These are phyloP conservation scores for Drymodes brunneopygia DNA, from an alignment of 2,113 vertebrate species.

Conservation along the genomic window DNA sequence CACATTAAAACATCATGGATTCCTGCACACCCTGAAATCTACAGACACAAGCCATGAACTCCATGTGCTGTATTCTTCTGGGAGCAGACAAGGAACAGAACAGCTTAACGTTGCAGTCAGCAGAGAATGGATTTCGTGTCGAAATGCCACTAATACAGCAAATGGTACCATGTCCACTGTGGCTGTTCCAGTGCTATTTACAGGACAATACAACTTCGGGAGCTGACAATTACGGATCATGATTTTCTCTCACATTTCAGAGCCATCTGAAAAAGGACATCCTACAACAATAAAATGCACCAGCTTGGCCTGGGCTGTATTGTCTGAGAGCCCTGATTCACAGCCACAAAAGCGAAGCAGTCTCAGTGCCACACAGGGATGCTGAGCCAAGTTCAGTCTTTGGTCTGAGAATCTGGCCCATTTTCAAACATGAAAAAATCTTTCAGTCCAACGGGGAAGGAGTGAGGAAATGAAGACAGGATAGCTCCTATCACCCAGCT, in stretches of 20 bases:
- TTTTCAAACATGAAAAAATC: slow-evolving; percentile 43
- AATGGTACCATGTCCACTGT: neutral
- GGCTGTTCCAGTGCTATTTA: neutral
- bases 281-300: neutral
- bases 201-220: neutral
- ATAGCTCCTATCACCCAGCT: slow-evolving; percentile 32
- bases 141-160: neutral
- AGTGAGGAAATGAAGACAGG: slow-evolving; percentile 53
- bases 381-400: slow-evolving; percentile 48
- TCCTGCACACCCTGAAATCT: neutral
- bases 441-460: neutral
- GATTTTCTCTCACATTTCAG: neutral
- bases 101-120: neutral
- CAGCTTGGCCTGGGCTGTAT: neutral
- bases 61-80: neutral
- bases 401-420: slow-evolving; percentile 31
- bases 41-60: neutral
- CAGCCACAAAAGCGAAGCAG: slow-evolving; percentile 21
- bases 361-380: slow-evolving; percentile 30
- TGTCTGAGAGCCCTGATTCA: slow-evolving; percentile 20
- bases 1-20: neutral
- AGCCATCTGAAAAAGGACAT: neutral
- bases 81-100: neutral
- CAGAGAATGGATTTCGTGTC: neutral
- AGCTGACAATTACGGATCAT: neutral